Base-by-base conservation (phyloP, 1,140 invertebrate genomes). In the Sarcophaga peregrina region DNA sequence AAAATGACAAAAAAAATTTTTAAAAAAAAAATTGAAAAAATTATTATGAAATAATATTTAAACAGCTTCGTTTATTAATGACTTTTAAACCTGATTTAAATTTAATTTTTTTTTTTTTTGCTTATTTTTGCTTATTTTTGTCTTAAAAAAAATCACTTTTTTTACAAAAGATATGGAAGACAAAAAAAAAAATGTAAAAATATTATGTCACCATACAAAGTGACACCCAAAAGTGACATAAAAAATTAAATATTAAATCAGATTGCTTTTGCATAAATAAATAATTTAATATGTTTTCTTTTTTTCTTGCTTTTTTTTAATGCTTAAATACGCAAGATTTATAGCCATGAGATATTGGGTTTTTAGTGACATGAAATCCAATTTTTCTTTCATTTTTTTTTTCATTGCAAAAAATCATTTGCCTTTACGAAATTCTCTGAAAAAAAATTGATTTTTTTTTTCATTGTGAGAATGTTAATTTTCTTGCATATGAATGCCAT, bases 201-300 rank as follows among this genome's bases (percentile, higher is more conserved):
- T 68, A 68, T 68, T 68, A 20, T 68, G 62, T 68, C 62, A 68
- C 62, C 54, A 68, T n/a, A 68, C 62, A 68, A 68, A 68, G 25
- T 37, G 25, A 37, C 25, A 37, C n/a, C n/a, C n/a, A n/a, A 68
- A 20, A 68, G 20, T 62, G 13, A 62, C 5, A 17, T 3, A 52
- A 68, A 68, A 68, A 68, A 68, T 68, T 68, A 2, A 68, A 68
- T 68, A 68, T 68, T 68, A 20, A 20, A 68, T 25, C 20, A 68
- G 62, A 25, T 3, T 9, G 9, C 1, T 68, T 68, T 9, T 25
- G 62, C 62, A 68, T 68, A 68, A 68, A 68, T 68, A 68, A 68
- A 68, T 68, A 68, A 58, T 25, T 68, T 25, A 58, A 58, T 37
- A 37, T 37, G 25, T 4, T 37, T n/a, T n/a, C n/a, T n/a, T n/a